A percentile compares a stretch with the other conserved stretches of the same genome.
Conservation (phyloP, 2,888 invertebrate genomes). For the Drosophila colorata region DNA sequence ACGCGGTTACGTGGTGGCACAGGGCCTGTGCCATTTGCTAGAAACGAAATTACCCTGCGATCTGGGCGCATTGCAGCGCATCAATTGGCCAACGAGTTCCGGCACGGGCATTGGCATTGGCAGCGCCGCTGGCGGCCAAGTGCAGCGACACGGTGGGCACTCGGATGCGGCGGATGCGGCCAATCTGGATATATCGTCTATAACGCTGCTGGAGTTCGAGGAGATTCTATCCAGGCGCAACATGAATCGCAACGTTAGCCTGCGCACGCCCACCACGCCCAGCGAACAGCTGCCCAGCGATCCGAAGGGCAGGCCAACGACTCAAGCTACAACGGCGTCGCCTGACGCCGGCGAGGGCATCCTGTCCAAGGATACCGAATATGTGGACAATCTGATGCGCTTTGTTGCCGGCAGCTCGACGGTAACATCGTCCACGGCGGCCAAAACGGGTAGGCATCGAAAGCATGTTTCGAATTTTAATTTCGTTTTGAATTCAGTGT, state of each 20-base stretch:
- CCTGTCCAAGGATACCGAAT: constrained; percentile 74
- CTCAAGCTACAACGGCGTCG: not conserved
- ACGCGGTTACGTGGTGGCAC: constrained; percentile 89
- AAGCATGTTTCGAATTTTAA: not conserved
- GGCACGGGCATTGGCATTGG: not conserved
- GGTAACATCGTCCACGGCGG: not conserved
- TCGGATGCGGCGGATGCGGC: constrained; percentile 82
- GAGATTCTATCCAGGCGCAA: constrained; percentile 83
- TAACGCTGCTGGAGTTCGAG: constrained; percentile 84
- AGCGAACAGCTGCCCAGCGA: constrained; percentile 53
- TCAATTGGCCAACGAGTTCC: constrained; percentile 24
- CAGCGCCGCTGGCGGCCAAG: constrained; percentile 1
- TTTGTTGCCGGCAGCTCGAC: constrained; percentile 69
- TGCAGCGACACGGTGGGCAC: constrained; percentile 1
- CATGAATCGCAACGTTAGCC: constrained; percentile 79
- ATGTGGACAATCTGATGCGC: constrained; percentile 78
- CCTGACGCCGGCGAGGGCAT: constrained; percentile 15
- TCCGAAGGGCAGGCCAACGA: not conserved
- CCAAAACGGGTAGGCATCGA: constrained; percentile 3
- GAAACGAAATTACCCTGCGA: constrained; percentile 57
- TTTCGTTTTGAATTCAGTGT: not conserved
- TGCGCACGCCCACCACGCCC: constrained; percentile 75
- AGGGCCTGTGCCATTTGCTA: constrained; percentile 89
- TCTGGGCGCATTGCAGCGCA: constrained; percentile 48
- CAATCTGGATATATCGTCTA: constrained; percentile 84